Percentiles rank a stretch among this genome's conserved stretches.
Conservation (phyloP, 2,797 vertebrate genomes). For the Falco naumanni region DNA sequence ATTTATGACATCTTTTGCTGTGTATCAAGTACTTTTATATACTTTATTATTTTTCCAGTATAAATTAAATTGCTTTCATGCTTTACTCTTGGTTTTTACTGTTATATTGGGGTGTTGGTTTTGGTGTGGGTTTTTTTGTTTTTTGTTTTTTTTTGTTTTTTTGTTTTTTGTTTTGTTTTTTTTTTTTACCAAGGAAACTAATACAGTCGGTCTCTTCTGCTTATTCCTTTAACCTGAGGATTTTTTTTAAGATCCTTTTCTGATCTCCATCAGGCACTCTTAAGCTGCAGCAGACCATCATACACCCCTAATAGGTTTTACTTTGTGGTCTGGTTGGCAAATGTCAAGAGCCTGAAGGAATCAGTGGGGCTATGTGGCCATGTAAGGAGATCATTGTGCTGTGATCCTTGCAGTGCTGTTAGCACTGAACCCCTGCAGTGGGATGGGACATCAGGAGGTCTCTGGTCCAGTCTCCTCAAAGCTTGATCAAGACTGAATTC, state of each 20-base stretch:
- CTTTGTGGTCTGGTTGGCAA: not conserved
- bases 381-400: not conserved
- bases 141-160: no score
- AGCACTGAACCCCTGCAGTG: not conserved
- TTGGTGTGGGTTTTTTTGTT: no score
- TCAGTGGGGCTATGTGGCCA: not conserved
- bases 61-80: not conserved
- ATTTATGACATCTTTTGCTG: not conserved
- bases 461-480: not conserved
- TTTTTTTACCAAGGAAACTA: not conserved
- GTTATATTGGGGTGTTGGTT: not conserved
- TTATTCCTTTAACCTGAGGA: not conserved
- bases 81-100: not conserved
- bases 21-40: not conserved
- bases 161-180: not conserved
- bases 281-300: not conserved
- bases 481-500: not conserved
- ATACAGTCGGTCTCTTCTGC: not conserved
- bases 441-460: not conserved
- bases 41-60: not conserved
- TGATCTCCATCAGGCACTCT: not conserved
- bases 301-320: not conserved
- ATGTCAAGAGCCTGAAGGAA: not conserved
- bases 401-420: not conserved
- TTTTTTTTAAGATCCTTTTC: not conserved